Percentiles rank a stretch among this genome's conserved stretches.
Evolutionary conservation across 1,140 invertebrate species (phyloP).

Genomic region (Drosophila erecta): DNA sequence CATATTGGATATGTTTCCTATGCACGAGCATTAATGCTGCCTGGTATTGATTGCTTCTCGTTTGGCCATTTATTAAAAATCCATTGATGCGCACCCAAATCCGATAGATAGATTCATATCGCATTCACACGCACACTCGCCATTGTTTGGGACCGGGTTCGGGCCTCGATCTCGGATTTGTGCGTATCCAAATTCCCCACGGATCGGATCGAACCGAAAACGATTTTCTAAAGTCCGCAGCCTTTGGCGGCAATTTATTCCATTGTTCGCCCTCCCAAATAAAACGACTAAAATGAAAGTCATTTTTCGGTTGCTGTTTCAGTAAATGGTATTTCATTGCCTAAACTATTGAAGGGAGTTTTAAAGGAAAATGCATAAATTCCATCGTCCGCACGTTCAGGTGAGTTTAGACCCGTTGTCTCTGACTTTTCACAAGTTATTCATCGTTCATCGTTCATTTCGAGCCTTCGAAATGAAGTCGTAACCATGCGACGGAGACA

Average conservation of each 20-base stretch:
- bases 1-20: constrained; percentile 59
- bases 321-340: constrained; percentile 53
- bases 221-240: constrained; percentile 34
- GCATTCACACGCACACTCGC: constrained; percentile 72
- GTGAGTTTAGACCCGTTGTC: constrained; percentile 21
- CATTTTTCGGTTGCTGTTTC: constrained; percentile 62
- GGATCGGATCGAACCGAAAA: constrained; percentile 57
- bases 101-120: constrained; percentile 68
- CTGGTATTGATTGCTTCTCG: constrained; percentile 59
- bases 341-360: constrained; percentile 1
- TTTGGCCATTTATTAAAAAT: constrained; percentile 74
- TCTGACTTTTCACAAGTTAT: constrained; percentile 9
- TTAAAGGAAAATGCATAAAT: constrained; percentile 11
- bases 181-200: constrained; percentile 79
- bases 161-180: constrained; percentile 33
- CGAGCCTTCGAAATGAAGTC: constrained; percentile 26
- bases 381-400: constrained; percentile 44
- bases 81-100: constrained; percentile 65
- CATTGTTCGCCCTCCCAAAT: constrained; percentile 43
- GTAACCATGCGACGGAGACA: constrained; percentile 31
- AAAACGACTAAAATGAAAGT: constrained; percentile 76
- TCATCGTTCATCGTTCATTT: constrained; percentile 43
- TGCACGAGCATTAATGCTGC: constrained; percentile 64
- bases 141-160: constrained; percentile 37
- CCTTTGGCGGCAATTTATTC: constrained; percentile 68